Conservation (phyloP, 2,888 invertebrate genomes). For the Pristionchus entomophagus region DNA sequence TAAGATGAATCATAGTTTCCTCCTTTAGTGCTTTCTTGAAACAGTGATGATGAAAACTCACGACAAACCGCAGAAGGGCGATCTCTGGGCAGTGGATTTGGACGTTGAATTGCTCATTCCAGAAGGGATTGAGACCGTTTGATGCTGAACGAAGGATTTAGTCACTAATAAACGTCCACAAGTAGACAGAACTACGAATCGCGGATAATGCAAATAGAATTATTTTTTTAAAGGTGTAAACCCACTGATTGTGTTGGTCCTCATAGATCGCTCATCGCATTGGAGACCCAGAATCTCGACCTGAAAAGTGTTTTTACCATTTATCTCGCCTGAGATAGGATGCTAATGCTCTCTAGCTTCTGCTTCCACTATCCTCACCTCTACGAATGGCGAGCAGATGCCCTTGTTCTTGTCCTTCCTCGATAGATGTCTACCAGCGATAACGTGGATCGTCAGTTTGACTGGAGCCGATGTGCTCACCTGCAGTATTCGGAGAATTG, state of each 20-base stretch:
- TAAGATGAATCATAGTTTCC: background rate
- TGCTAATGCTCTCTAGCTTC: background rate
- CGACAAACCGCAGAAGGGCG: conserved; percentile 87
- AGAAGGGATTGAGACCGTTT: conserved; percentile 93
- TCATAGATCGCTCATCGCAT: conserved; percentile 81
- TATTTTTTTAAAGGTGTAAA: conserved; percentile 59
- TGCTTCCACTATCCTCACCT: too few relatives aligned
- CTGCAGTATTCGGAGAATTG: too few relatives aligned
- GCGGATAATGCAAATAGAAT: too few relatives aligned
- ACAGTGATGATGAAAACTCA: conserved; percentile 76
- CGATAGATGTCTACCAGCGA: conserved; percentile 91
- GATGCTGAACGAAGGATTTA: too few relatives aligned
- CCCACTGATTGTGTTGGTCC: conserved; percentile 89
- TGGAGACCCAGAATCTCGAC: conserved; percentile 70
- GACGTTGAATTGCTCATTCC: conserved; percentile 91
- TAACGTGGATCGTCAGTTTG: conserved; percentile 78
- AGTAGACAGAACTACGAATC: too few relatives aligned
- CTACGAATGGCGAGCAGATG: conserved; percentile 74
- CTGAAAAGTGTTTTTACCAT: too few relatives aligned
- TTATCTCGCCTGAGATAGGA: too few relatives aligned
- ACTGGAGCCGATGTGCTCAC: conserved; percentile 67
- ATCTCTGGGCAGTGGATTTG: conserved; percentile 87
- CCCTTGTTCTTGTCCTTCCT: conserved; percentile 81
- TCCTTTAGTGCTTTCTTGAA: background rate
- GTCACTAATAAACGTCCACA: too few relatives aligned